Evolutionary conservation across 2,888 invertebrate species (phyloP), one percentile per base, ranked within the genome.

Genomic region (Netelia fuscicornis): DNA sequence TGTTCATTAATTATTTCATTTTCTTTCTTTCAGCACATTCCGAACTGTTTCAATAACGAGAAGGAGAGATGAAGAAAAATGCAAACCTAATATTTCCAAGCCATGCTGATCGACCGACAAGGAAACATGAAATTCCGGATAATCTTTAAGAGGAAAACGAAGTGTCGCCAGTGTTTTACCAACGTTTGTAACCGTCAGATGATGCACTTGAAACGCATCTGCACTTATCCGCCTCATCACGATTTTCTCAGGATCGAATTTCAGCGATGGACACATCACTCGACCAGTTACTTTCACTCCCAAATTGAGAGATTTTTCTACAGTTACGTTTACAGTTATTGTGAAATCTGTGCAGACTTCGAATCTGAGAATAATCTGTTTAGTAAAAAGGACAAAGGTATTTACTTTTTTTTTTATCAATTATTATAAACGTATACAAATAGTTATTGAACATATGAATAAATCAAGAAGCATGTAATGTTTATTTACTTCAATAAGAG

Each of bases 231-330:
- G 94, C 62, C 94, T 88, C 91, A 95, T 93, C 76, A 94, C 94
- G 81, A 96, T 93, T 86, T 92, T 92, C 86, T 94, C 94, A 0
- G 96, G 96, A 30, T 93, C 93, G 58, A 96, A 64, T 65, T 87
- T 88, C 11, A 91, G 67, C 80, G 71, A 94, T 13, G 96, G 96
- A 86, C 94, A 95, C 0, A 80, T 60, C 0, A 91, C 90, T 10
- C 68, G 37, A 11, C 91, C 90, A 0, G 17, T 79, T 17, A 91
- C 13, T 48, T 71, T 89, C 5, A 90, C 72, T 6, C 80, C 58
- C n/a, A 90, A 68, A 0, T 65, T 79, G 11, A 86, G 44, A n/a
- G 68, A 70, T 10, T 86, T 88, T 80, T 90, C 87, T n/a, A 91
- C 67, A 0, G n/a, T 74, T 0, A 90, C 86, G 2, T 65, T 58